Conservation (phyloP, 2,113 vertebrate genomes). For the Argyrosomus japonicus region DNA sequence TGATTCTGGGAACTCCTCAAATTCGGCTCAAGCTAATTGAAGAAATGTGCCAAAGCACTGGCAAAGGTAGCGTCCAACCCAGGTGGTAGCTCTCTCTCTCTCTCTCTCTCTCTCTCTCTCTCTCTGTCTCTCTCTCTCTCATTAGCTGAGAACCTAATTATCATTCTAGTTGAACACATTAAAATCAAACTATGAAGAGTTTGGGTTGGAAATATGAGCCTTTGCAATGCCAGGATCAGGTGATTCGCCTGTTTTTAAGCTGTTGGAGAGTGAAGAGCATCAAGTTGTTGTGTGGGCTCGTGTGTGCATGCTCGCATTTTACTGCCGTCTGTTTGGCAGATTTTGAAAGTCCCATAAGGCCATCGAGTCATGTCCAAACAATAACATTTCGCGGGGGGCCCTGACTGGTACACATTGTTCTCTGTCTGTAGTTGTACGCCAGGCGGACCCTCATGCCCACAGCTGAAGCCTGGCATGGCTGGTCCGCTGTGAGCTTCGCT, state of each 20-base stretch:
- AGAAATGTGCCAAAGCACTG: constrained; percentile 17
- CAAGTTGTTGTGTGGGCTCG: not conserved
- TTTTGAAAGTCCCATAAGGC: constrained; percentile 29
- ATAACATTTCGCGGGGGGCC: constrained; percentile 33
- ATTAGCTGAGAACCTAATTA: constrained; percentile 31
- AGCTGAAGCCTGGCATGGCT: constrained; percentile 40
- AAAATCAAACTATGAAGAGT: not conserved
- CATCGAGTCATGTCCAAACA: constrained; percentile 39
- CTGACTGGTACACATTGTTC: constrained; percentile 41
- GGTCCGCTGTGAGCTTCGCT: constrained; percentile 7
- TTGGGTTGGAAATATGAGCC: not conserved
- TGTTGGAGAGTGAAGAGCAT: not conserved
- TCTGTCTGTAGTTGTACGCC: constrained; percentile 21
- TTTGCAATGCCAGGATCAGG: not conserved
- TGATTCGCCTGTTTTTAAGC: not conserved
- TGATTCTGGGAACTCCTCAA: not conserved
- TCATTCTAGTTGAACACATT: not conserved
- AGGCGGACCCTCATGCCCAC: constrained; percentile 11
- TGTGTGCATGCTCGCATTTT: not conserved
- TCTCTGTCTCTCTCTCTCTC: not conserved
- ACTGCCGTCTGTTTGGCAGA: constrained; percentile 31
- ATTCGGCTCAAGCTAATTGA: not conserved
- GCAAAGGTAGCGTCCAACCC: not conserved
- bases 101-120: not conserved
- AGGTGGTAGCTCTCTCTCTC: constrained; percentile 9